Conservation (phyloP, 2,113 vertebrate species). For the Chamaea fasciata region DNA sequence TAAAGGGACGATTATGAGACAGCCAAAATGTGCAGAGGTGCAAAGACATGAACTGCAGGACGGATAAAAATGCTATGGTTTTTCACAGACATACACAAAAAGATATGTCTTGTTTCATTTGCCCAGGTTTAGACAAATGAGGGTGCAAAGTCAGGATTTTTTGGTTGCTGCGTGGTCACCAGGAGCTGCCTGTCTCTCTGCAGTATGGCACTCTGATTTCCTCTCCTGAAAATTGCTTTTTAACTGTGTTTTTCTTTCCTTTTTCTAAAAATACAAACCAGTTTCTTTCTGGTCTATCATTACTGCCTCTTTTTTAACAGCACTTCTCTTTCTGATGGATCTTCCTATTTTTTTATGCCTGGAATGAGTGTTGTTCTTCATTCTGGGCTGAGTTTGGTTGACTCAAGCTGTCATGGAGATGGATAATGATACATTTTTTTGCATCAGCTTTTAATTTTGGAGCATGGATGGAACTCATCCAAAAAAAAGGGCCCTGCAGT, state of each 20-base stretch:
- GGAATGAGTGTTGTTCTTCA: background rate
- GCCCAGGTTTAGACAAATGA: background rate
- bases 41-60: background rate
- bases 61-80: background rate
- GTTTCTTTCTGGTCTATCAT: conserved; percentile 44
- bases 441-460: conserved; percentile 50
- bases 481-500: background rate
- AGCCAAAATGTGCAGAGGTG: background rate
- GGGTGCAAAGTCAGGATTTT: background rate
- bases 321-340: conserved; percentile 36
- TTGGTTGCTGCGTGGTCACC: background rate
- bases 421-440: conserved; percentile 18
- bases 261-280: conserved; percentile 39
- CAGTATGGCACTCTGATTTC: background rate
- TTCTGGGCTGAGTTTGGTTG: conserved; percentile 9
- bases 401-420: conserved; percentile 41
- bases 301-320: conserved; percentile 37
- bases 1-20: background rate
- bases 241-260: conserved; percentile 10
- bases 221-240: conserved; percentile 24
- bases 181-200: background rate
- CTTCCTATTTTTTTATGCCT: conserved; percentile 27
- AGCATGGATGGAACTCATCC: background rate
- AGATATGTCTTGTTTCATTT: background rate
- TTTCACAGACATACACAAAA: background rate